Conservation (phyloP, 2,888 invertebrate species). For the Ecdyonurus torrentis region DNA sequence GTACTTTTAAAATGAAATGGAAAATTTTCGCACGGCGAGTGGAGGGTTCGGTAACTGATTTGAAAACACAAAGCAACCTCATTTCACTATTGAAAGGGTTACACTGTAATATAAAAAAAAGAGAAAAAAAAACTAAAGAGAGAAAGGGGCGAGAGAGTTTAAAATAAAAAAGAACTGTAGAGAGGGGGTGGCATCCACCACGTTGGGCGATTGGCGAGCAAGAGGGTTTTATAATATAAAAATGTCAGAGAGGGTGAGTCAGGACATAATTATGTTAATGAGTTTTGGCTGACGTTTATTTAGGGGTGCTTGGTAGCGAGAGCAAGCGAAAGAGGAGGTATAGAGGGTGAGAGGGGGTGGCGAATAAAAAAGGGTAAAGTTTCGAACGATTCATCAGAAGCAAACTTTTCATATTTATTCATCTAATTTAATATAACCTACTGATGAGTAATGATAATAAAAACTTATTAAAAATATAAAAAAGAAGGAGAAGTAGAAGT, state of each 20-base stretch:
- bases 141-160: not conserved
- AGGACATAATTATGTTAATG: slow-evolving; percentile 16
- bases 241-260: slow-evolving; percentile 32
- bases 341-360: slow-evolving; percentile 8
- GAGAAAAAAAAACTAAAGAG: not conserved
- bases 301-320: slow-evolving; percentile 19
- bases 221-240: not conserved
- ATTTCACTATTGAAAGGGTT: slow-evolving; percentile 4
- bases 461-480: too few species aligned
- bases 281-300: slow-evolving; percentile 3
- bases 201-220: not conserved
- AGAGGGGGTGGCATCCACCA: not conserved
- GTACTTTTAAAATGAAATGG: not conserved
- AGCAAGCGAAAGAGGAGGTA: slow-evolving; percentile 16
- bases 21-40: slow-evolving; percentile 20
- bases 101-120: not conserved
- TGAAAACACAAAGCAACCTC: slow-evolving; percentile 7
- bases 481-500: too few species aligned
- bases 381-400: not conserved
- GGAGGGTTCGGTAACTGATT: slow-evolving; percentile 16
- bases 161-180: not conserved
- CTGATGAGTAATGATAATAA: not conserved
- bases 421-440: not conserved
- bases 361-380: not conserved
- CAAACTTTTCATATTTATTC: not conserved